Percentiles rank a stretch among this genome's conserved stretches.
Evolutionary conservation across 2,888 invertebrate genomes (phyloP).

Genomic region (Malacosoma neustria): DNA sequence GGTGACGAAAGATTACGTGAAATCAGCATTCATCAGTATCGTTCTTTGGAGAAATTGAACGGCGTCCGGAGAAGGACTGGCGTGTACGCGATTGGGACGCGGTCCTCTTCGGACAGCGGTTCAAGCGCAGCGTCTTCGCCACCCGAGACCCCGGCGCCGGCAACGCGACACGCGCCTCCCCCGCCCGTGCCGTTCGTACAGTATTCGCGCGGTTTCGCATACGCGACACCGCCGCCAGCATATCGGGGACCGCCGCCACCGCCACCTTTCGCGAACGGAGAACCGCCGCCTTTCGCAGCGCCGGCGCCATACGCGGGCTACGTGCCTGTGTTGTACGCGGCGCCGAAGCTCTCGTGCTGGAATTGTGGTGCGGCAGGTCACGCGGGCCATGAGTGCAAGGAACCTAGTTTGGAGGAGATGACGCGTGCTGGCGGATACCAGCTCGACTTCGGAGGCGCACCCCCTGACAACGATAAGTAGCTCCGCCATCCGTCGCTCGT

Average conservation of each 20-base stretch:
- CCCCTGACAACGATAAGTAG: conserved; percentile 62
- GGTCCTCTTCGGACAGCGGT: conserved; percentile 61
- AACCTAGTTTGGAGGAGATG: conserved; percentile 94
- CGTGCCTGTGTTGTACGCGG: conserved; percentile 72
- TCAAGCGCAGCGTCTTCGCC: conserved; percentile 57
- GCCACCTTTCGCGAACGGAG: conserved; percentile 63
- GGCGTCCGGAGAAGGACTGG: conserved; percentile 69
- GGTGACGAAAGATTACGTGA: conserved; percentile 79
- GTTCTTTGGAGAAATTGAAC: conserved; percentile 74
- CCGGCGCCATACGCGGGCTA: conserved; percentile 57
- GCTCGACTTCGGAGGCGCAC: conserved; percentile 76
- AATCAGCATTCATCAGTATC: conserved; percentile 69
- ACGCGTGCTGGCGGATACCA: conserved; percentile 82
- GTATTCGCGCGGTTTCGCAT: conserved; percentile 53
- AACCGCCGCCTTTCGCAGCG: conserved; percentile 58
- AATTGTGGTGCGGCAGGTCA: conserved; percentile 93
- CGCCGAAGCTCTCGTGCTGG: conserved; percentile 86
- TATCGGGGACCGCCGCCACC: conserved; percentile 56
- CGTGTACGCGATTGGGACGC: conserved; percentile 32
- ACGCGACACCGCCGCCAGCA: conserved; percentile 53
- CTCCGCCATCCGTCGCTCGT: conserved; percentile 12
- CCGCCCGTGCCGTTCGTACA: conserved; percentile 40
- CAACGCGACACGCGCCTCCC: conserved; percentile 35
- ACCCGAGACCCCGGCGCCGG: conserved; percentile 52
- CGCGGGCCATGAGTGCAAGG: conserved; percentile 89